Percentiles rank a stretch among this genome's conserved stretches.
Evolutionary conservation across 2,113 vertebrate genomes (phyloP).

Genomic region (Serinus canaria): DNA sequence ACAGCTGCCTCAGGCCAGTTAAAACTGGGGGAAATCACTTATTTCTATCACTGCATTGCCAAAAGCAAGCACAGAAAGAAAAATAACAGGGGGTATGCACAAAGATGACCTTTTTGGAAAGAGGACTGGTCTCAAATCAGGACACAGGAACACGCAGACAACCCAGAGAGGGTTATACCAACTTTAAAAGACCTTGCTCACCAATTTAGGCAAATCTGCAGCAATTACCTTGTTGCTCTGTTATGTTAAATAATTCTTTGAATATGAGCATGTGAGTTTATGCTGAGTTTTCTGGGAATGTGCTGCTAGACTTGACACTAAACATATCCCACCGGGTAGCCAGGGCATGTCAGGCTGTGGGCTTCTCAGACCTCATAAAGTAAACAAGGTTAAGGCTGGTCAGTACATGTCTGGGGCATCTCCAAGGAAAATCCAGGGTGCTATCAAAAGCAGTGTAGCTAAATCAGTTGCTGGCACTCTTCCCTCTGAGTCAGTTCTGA

Average conservation of each 20-base stretch:
- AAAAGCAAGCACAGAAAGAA: not conserved
- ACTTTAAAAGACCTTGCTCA: not conserved
- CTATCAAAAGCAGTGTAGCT: conserved; percentile 53
- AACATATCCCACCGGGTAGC: conserved; percentile 21
- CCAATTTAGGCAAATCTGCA: conserved; percentile 6
- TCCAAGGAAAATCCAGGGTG: conserved; percentile 67
- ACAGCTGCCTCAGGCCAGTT: not conserved
- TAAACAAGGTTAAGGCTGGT: conserved; percentile 62
- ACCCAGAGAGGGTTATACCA: not conserved
- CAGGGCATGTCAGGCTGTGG: conserved; percentile 22
- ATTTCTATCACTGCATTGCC: not conserved
- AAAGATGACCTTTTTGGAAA: not conserved
- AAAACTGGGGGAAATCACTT: conserved; percentile 18
- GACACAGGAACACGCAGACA: not conserved
- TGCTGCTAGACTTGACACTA: conserved; percentile 17
- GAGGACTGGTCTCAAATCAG: not conserved
- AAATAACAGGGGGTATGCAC: not conserved
- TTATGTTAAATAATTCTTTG: conserved; percentile 38
- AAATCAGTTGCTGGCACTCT: conserved; percentile 57
- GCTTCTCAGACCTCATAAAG: conserved; percentile 54
- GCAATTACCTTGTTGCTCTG: not conserved
- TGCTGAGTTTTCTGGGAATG: conserved; percentile 5
- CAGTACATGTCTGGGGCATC: conserved; percentile 62
- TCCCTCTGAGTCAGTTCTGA: conserved; percentile 61
- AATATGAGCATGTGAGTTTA: not conserved